These are phyloP conservation scores for Eupithecia dodoneata DNA, from an alignment of 2,888 invertebrate genomes.

Conservation along the genomic window DNA sequence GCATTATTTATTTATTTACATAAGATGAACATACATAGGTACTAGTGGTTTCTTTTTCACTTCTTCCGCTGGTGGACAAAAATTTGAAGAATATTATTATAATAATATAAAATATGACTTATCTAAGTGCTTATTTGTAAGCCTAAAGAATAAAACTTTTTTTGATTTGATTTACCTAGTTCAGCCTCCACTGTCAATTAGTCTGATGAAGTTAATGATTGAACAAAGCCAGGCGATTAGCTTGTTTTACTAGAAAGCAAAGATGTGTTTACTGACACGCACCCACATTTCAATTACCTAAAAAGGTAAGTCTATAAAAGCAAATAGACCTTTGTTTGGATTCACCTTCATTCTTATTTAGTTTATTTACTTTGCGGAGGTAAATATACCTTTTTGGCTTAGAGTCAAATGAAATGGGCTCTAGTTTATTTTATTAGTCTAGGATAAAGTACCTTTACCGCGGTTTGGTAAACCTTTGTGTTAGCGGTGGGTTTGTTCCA, in stretches of 20 bases:
- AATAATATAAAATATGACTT: too few relatives aligned
- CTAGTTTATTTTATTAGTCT: conserved; percentile 8
- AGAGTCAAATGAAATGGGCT: conserved; percentile 36
- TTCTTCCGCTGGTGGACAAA: too few relatives aligned
- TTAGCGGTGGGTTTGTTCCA: too few relatives aligned
- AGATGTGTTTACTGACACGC: not conserved
- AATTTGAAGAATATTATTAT: too few relatives aligned
- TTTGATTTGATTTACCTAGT: too few relatives aligned
- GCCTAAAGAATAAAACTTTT: too few relatives aligned
- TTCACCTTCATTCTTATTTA: conserved; percentile 10
- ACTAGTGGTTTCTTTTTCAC: too few relatives aligned
- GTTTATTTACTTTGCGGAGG: conserved; percentile 6
- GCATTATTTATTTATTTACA: too few relatives aligned
- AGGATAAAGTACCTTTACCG: not conserved
- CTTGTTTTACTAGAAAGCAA: not conserved
- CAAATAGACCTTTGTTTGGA: conserved; percentile 36
- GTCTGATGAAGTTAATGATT: not conserved
- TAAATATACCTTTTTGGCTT: conserved; percentile 41
- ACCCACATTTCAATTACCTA: conserved; percentile 40
- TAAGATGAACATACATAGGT: too few relatives aligned
- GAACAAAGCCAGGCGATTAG: not conserved
- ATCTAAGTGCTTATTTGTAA: too few relatives aligned
- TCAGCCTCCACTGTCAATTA: not conserved
- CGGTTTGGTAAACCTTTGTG: not conserved
- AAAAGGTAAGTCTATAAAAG: conserved; percentile 35